A percentile compares a stretch with the other conserved stretches of the same genome.
phyloP scores from a whole-genome alignment of 2,797 vertebrate genomes.

The Mallotus villosus region DNA sequence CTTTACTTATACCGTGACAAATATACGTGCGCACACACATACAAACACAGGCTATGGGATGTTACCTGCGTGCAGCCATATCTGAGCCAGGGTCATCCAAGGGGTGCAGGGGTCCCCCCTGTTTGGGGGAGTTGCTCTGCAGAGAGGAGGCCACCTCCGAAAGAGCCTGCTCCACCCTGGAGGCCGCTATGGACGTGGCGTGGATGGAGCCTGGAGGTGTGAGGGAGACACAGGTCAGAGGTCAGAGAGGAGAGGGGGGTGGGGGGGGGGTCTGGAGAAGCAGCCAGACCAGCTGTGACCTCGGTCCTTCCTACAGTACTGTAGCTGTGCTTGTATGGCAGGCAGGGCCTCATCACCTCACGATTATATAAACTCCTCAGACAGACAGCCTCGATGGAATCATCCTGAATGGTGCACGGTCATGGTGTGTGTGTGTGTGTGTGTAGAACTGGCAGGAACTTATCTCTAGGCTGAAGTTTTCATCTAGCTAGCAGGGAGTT shows the following conservation, averaged over 20 bases:
- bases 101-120: constrained; percentile 95
- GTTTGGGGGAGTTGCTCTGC: constrained; percentile 95
- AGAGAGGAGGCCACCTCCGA: constrained; percentile 95
- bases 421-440: background rate
- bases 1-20: too few species aligned
- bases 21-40: background rate
- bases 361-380: background rate
- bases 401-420: background rate
- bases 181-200: constrained; percentile 94
- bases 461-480: background rate
- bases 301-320: background rate
- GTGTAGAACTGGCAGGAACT: background rate
- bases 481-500: background rate
- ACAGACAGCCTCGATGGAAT: background rate
- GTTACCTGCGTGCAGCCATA: constrained; percentile 97
- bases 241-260: background rate
- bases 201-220: constrained; percentile 87
- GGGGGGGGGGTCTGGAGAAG: background rate
- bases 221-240: constrained; percentile 3
- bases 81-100: constrained; percentile 99
- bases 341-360: background rate
- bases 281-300: background rate
- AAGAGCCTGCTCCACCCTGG: constrained; percentile 95
- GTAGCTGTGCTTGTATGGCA: background rate
- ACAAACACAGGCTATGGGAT: background rate